Conservation (phyloP, 2,113 vertebrate species). For the Rhea pennata region DNA sequence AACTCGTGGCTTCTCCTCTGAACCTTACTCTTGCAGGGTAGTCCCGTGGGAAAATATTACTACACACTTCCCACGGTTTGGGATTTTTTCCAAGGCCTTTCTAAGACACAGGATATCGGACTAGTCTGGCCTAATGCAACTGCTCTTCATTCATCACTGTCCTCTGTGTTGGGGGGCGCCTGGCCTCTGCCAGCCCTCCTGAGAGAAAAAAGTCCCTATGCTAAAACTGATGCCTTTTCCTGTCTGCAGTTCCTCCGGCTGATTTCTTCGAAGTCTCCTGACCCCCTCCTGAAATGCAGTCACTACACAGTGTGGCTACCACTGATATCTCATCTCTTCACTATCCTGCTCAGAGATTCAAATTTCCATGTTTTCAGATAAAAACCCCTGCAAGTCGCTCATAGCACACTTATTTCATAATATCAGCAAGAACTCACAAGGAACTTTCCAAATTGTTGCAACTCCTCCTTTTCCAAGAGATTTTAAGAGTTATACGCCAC, state of each 20-base stretch:
- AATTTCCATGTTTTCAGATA: neutral
- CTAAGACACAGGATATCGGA: rapidly evolving
- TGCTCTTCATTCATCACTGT: neutral
- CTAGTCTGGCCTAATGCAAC: neutral
- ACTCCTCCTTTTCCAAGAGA: neutral
- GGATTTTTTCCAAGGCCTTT: neutral
- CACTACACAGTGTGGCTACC: neutral
- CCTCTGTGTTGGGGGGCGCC: rapidly evolving
- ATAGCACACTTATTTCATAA: neutral
- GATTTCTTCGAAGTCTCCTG: neutral
- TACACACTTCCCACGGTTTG: neutral
- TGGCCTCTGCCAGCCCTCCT: neutral
- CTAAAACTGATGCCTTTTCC: neutral
- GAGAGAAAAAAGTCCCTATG: neutral
- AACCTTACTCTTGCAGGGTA: neutral
- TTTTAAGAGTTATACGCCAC: neutral
- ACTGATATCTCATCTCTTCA: neutral
- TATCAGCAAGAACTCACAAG: neutral
- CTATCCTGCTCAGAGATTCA: neutral
- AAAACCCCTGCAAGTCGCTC: neutral
- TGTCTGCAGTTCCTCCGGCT: rapidly evolving
- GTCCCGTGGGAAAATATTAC: neutral
- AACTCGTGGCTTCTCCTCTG: neutral
- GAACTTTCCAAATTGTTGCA: neutral
- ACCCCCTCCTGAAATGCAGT: neutral